Percentiles rank a stretch among this genome's conserved stretches.
These are phyloP conservation scores for Esox lucius DNA, from an alignment of 2,797 vertebrate genomes.

Conservation along the genomic window DNA sequence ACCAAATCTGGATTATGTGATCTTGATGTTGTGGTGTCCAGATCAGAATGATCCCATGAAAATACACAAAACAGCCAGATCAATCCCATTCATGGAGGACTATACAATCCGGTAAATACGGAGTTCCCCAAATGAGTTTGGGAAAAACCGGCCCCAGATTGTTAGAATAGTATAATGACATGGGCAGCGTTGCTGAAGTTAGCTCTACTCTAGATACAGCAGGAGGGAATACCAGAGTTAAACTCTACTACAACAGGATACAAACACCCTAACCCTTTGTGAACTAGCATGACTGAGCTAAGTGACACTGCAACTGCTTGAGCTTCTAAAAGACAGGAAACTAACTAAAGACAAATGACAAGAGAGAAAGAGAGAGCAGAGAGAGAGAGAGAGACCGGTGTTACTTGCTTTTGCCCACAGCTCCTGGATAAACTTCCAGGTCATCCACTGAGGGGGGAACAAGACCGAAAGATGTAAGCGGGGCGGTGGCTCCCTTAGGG, in stretches of 20 bases:
- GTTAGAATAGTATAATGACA: neutral
- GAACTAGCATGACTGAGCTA: neutral
- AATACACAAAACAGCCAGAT: no score
- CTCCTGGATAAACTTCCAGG: slow-evolving; percentile 61
- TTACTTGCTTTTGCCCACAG: slow-evolving; percentile 75
- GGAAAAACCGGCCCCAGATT: neutral
- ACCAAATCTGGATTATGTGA: no score
- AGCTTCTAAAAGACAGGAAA: slow-evolving; percentile 11
- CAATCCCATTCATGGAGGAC: no score
- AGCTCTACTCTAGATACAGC: neutral
- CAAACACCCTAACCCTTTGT: neutral
- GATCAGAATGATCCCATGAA: no score
- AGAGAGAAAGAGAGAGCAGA: slow-evolving; percentile 21
- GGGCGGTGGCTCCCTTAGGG: neutral
- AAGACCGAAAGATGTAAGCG: slow-evolving; percentile 34
- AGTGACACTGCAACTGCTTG: neutral
- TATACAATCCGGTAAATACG: no score
- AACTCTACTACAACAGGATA: neutral
- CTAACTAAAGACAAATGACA: slow-evolving; percentile 17
- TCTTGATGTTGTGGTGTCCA: no score
- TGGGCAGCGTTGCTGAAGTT: neutral
- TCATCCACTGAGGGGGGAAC: slow-evolving; percentile 62
- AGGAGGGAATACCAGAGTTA: neutral
- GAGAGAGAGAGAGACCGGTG: slow-evolving; percentile 23
- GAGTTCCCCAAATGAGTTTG: no score